These are phyloP conservation scores for Corythornis madagascariensis DNA, from an alignment of 2,113 vertebrate genomes.

Conservation along the genomic window DNA sequence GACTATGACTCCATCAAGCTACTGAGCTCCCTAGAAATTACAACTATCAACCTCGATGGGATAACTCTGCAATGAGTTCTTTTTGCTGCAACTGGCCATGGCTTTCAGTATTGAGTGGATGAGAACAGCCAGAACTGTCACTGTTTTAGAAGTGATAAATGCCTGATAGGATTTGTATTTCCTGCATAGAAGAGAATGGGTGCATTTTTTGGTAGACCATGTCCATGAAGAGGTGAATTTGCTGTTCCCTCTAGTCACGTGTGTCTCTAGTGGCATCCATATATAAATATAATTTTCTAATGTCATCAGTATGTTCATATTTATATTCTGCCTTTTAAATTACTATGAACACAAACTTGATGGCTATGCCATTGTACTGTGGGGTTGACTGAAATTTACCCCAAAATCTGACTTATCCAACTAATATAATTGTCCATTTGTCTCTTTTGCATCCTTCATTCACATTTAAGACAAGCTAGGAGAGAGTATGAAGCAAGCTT, in stretches of 20 bases:
- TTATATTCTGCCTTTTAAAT: not conserved
- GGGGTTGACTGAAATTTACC: not conserved
- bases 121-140: not conserved
- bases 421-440: not conserved
- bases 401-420: not conserved
- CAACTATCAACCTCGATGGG: not conserved
- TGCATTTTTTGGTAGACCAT: not conserved
- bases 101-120: not conserved
- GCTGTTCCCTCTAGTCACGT: not conserved
- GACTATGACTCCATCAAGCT: not conserved
- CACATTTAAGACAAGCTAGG: not conserved
- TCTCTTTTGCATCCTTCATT: not conserved
- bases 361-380: not conserved
- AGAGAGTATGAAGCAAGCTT: not conserved
- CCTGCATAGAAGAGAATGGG: not conserved
- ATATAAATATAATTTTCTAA: not conserved
- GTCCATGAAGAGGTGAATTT: not conserved
- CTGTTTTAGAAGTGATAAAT: not conserved
- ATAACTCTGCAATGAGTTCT: not conserved
- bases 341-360: not conserved
- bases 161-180: not conserved
- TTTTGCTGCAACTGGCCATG: not conserved
- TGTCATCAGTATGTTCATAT: not conserved
- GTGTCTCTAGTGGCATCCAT: not conserved
- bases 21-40: constrained; percentile 31